Conservation (phyloP, 2,888 invertebrate genomes). For the Harmothoe impar region DNA sequence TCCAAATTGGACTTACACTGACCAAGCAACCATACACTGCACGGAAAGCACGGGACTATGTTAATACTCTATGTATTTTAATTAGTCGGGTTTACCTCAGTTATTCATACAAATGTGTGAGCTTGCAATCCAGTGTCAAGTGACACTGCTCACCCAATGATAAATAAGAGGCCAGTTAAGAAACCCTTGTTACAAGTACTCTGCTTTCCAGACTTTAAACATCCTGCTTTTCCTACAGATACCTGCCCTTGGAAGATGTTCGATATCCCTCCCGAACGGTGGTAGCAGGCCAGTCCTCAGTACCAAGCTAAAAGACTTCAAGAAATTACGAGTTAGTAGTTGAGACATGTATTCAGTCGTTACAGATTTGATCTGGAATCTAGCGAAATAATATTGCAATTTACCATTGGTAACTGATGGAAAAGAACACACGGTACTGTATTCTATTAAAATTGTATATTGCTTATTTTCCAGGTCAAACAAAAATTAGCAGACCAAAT, state of each 20-base stretch:
- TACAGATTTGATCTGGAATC: not conserved
- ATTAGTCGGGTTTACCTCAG: too few relatives aligned
- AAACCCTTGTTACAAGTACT: too few relatives aligned
- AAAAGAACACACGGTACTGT: not conserved
- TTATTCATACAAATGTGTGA: too few relatives aligned
- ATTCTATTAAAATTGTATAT: too few relatives aligned
- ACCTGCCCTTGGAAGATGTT: constrained; percentile 72
- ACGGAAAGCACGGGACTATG: too few relatives aligned
- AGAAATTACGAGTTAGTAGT: constrained; percentile 75
- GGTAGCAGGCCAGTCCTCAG: constrained; percentile 66
- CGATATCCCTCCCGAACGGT: constrained; percentile 66
- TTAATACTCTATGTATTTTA: too few relatives aligned
- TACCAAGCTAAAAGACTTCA: constrained; percentile 72
- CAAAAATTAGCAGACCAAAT: constrained; percentile 74
- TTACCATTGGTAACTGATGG: not conserved
- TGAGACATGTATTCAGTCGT: not conserved
- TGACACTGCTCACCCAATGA: too few relatives aligned
- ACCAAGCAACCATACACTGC: too few relatives aligned
- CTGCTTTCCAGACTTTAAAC: too few relatives aligned
- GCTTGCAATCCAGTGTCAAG: too few relatives aligned
- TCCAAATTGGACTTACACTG: too few relatives aligned
- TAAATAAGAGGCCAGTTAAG: too few relatives aligned
- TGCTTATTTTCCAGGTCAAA: constrained; percentile 73
- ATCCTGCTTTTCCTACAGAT: constrained; percentile 69
- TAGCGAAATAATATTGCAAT: not conserved